Evolutionary conservation across 2,888 invertebrate species (phyloP).

Genomic region (Amaurobius ferox): DNA sequence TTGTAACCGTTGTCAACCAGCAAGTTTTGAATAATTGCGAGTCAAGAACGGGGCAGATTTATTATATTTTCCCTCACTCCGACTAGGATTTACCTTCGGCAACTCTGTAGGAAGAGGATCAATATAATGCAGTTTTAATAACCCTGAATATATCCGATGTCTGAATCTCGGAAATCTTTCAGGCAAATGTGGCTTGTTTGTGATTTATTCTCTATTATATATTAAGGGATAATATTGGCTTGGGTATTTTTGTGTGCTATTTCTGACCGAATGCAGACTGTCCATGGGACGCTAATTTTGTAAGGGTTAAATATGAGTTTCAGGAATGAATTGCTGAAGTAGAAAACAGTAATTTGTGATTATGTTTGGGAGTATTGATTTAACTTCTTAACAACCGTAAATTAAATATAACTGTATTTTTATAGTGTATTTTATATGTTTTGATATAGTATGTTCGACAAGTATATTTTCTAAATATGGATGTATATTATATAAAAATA

Average conservation of each 20-base stretch:
- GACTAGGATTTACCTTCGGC: conserved; percentile 35
- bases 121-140: conserved; percentile 65
- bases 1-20: neutral
- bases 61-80: neutral
- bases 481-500: no score
- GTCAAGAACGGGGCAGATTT: neutral
- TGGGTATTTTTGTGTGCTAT: neutral
- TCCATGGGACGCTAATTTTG: no score
- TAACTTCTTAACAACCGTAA: no score
- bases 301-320: no score
- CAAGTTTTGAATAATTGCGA: neutral
- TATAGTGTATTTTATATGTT: no score
- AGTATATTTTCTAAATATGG: no score
- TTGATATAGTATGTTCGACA: no score
- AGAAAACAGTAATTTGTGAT: no score
- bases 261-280: neutral
- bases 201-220: neutral
- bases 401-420: no score
- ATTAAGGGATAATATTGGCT: neutral
- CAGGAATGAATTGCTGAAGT: no score
- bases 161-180: neutral
- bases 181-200: neutral
- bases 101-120: conserved; percentile 38
- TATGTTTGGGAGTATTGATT: no score
- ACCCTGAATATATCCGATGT: neutral